Percentiles rank a stretch among this genome's conserved stretches.
Evolutionary conservation across 1,140 invertebrate species (phyloP).

Genomic region (Eueides isabella): DNA sequence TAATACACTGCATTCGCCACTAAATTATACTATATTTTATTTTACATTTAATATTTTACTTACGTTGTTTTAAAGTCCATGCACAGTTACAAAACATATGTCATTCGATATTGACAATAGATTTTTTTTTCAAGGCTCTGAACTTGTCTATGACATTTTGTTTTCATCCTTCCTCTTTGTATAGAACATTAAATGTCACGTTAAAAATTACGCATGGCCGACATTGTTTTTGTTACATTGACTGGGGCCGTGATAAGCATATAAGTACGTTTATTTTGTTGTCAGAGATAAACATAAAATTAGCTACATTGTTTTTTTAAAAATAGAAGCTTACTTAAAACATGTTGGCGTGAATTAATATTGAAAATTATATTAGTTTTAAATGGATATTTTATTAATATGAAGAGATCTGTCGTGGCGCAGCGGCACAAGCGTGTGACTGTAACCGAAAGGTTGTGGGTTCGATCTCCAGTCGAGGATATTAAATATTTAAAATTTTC

Average conservation of each 20-base stretch:
- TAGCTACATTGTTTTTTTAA: background rate
- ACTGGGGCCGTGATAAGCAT: background rate
- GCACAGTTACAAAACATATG: background rate
- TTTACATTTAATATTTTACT: too few species aligned
- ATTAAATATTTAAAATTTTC: too few species aligned
- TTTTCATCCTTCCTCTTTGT: conserved; percentile 3
- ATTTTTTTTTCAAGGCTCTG: background rate
- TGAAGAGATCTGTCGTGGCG: too few species aligned
- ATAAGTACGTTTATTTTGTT: background rate
- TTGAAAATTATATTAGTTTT: background rate
- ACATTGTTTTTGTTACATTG: background rate
- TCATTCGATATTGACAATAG: conserved; percentile 10
- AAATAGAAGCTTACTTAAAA: background rate
- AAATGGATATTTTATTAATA: too few species aligned
- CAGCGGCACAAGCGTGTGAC: too few species aligned
- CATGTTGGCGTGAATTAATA: background rate
- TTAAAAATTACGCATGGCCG: background rate
- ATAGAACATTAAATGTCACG: conserved; percentile 6
- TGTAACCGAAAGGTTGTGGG: too few species aligned
- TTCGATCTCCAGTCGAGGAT: too few species aligned
- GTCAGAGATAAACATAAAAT: background rate
- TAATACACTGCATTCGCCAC: too few species aligned
- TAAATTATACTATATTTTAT: too few species aligned
- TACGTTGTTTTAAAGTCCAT: background rate
- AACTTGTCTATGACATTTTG: background rate